These are phyloP conservation scores for Ammospiza nelsoni DNA, from an alignment of 2,113 vertebrate genomes.

Conservation along the genomic window DNA sequence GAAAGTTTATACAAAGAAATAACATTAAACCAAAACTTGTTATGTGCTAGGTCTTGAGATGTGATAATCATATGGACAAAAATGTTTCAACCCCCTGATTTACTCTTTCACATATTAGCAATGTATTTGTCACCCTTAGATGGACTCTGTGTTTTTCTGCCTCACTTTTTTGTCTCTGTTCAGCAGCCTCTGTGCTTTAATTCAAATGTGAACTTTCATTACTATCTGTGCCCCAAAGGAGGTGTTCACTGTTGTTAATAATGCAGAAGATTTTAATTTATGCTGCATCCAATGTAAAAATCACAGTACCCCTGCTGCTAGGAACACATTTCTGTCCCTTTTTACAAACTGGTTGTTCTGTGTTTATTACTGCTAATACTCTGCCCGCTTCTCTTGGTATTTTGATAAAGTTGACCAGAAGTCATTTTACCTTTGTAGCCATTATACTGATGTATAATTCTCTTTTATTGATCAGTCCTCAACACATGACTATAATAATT, in stretches of 20 bases:
- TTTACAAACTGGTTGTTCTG: neutral
- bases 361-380: neutral
- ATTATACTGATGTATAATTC: conserved; percentile 29
- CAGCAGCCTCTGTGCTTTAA: neutral
- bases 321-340: neutral
- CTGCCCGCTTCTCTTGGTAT: neutral
- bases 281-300: conserved; percentile 37
- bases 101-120: neutral
- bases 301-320: neutral
- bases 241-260: conserved; percentile 36
- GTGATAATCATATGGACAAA: neutral
- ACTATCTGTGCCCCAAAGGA: conserved; percentile 1
- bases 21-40: neutral
- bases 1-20: neutral
- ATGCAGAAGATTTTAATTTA: conserved; percentile 57
- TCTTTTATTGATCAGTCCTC: conserved; percentile 25
- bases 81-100: neutral
- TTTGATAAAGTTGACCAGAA: conserved; percentile 44
- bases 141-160: neutral
- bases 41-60: neutral
- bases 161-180: neutral
- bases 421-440: conserved; percentile 40
- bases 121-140: neutral
- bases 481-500: neutral
- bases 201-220: conserved; percentile 52